Evolutionary conservation across 64 coral and sea anemone genomes (phyloP).

Genomic region (Anthopleura sola): DNA sequence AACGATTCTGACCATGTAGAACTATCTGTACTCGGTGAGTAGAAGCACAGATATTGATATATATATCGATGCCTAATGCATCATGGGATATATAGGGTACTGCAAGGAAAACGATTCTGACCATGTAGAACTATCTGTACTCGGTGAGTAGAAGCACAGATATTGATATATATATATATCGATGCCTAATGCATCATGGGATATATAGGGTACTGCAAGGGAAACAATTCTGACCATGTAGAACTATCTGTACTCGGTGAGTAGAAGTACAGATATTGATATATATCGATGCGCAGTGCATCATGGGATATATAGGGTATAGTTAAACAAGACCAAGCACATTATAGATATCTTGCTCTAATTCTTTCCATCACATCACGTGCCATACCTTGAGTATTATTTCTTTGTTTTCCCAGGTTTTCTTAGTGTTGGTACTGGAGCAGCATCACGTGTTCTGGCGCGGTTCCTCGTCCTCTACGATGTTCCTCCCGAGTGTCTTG

Average conservation of each 20-base stretch:
- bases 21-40: slow-evolving; percentile 70
- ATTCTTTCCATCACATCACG: not conserved
- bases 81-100: too few relatives aligned
- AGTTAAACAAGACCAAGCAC: not conserved
- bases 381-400: not conserved
- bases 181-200: too few relatives aligned
- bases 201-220: not conserved
- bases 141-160: slow-evolving; percentile 35
- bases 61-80: too few relatives aligned
- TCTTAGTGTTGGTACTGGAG: slow-evolving; percentile 58
- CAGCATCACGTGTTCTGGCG: slow-evolving; percentile 54
- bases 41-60: too few relatives aligned
- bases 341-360: too few relatives aligned
- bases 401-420: slow-evolving; percentile 25
- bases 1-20: not conserved
- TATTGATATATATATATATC: too few relatives aligned
- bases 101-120: slow-evolving; percentile 2
- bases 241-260: slow-evolving; percentile 71
- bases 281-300: too few relatives aligned
- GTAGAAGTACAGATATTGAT: not conserved
- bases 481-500: slow-evolving; percentile 51
- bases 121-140: slow-evolving; percentile 38
- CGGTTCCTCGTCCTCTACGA: slow-evolving; percentile 53
- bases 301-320: not conserved
- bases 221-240: not conserved